Percentiles rank a stretch among this genome's conserved stretches.
phyloP scores from a whole-genome alignment of 2,113 vertebrate genomes.

The Verasper variegatus region DNA sequence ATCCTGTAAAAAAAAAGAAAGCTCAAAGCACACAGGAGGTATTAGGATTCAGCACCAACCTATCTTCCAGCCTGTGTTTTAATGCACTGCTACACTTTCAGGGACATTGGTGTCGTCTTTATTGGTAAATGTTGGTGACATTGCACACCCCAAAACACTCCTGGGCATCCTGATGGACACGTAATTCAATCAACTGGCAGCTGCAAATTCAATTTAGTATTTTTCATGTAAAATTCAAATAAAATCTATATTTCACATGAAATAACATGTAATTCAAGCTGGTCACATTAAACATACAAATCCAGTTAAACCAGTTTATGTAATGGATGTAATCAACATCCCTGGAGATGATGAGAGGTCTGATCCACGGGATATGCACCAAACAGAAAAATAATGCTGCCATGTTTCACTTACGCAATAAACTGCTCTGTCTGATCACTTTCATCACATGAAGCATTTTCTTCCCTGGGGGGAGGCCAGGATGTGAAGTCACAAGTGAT shows the following conservation, averaged over 20 bases:
- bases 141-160: constrained; percentile 20
- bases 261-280: background rate
- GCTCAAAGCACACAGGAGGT: constrained; percentile 54
- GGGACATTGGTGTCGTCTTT: constrained; percentile 33
- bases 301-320: background rate
- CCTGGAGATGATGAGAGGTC: constrained; percentile 4
- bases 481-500: constrained; percentile 49
- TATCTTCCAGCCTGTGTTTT: constrained; percentile 48
- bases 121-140: constrained; percentile 36
- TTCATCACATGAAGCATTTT: constrained; percentile 18
- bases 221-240: constrained; percentile 1
- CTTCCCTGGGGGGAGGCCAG: constrained; percentile 20
- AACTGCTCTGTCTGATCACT: constrained; percentile 19
- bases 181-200: constrained; percentile 29
- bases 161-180: constrained; percentile 16
- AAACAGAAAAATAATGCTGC: constrained; percentile 4
- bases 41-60: constrained; percentile 68
- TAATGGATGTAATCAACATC: background rate
- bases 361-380: background rate
- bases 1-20: constrained; percentile 68
- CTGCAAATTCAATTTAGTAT: constrained; percentile 24
- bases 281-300: background rate
- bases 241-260: constrained; percentile 1
- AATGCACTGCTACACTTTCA: constrained; percentile 51
- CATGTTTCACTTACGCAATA: background rate